Evolutionary conservation across 1,140 invertebrate genomes (phyloP).

Genomic region (Bombus confusus): DNA sequence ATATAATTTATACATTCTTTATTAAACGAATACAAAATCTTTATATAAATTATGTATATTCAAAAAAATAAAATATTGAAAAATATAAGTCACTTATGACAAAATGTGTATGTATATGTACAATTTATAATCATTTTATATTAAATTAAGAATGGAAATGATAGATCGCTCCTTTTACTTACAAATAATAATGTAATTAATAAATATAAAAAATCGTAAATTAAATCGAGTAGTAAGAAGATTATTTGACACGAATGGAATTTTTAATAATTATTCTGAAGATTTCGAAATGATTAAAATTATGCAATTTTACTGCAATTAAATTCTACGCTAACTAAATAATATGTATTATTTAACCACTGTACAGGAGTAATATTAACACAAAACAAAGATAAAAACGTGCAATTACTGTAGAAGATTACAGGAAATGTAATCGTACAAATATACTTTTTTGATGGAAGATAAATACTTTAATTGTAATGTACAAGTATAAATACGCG

Average conservation of each 20-base stretch:
- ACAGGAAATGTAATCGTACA: slow-evolving; percentile 46
- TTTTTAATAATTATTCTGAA: not conserved
- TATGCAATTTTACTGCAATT: not conserved
- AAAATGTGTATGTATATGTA: not conserved
- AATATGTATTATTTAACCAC: not conserved
- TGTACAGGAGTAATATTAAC: not conserved
- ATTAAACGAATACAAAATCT: not conserved
- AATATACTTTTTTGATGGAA: slow-evolving; percentile 42
- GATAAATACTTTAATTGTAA: slow-evolving; percentile 46
- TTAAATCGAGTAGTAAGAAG: not conserved
- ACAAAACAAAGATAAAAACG: not conserved
- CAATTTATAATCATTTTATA: not conserved
- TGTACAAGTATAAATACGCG: slow-evolving; percentile 39
- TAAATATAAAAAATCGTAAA: not conserved
- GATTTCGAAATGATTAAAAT: not conserved
- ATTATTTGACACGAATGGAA: not conserved
- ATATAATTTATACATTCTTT: not conserved
- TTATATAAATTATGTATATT: not conserved
- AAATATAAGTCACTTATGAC: not conserved
- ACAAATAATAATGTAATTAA: not conserved
- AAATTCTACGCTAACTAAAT: not conserved
- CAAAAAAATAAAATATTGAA: not conserved
- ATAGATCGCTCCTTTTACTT: not conserved
- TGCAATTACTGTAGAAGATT: slow-evolving; percentile 14
- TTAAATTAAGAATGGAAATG: not conserved